A percentile compares a stretch with the other conserved stretches of the same genome.
phyloP scores from a whole-genome alignment of 2,888 invertebrate genomes.

The Callinectes sapidus region DNA sequence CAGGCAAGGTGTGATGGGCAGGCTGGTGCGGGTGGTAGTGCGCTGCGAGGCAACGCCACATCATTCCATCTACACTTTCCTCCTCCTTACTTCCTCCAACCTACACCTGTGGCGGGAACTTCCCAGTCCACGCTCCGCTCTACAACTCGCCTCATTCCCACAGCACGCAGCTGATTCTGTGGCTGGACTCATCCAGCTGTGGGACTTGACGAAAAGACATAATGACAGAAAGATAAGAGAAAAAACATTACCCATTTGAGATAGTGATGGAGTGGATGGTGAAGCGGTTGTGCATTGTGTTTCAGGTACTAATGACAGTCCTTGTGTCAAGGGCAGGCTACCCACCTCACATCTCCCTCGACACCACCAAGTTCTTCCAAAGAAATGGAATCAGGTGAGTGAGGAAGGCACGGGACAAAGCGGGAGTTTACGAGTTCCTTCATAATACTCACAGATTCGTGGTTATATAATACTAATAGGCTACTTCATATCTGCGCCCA shows the following conservation, averaged over 20 bases:
- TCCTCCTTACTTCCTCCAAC: neutral
- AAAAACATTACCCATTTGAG: neutral
- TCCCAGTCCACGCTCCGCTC: neutral
- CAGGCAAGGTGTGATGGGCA: neutral
- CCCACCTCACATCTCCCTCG: neutral
- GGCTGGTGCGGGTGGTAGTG: neutral
- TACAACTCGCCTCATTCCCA: neutral
- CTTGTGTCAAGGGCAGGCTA: neutral
- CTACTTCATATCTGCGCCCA: neutral
- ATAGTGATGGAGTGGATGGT: neutral
- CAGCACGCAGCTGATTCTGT: neutral
- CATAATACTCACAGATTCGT: neutral
- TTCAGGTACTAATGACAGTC: neutral
- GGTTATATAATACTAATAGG: neutral
- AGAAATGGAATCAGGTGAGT: neutral
- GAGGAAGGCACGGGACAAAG: neutral
- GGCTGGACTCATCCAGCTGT: neutral
- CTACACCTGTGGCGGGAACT: neutral
- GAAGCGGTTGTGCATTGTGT: neutral
- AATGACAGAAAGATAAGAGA: neutral
- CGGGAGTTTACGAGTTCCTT: neutral
- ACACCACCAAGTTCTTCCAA: neutral
- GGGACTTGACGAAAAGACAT: neutral
- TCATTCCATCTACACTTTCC: neutral
- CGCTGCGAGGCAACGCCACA: neutral